Base-by-base conservation (phyloP, 2,888 invertebrate genomes). In the Torymus aiolomorphi region DNA sequence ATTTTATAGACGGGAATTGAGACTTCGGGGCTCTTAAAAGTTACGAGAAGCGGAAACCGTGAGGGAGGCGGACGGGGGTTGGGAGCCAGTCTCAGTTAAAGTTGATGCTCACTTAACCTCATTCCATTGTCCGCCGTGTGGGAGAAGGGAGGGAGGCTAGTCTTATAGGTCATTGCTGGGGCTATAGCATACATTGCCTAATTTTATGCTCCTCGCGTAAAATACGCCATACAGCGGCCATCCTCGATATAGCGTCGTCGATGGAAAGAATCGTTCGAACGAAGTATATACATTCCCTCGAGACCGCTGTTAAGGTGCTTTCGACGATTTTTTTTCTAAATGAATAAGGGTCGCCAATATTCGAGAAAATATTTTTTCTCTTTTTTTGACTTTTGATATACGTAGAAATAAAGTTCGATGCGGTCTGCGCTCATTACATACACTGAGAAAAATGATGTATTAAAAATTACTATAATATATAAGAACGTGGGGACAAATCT, bases 41-140 rank as follows among this genome's bases (percentile, higher is more conserved):
- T 76, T 76, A 66, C 52, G 70, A 76, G 66, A 81, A 76, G 70
- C 80, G 80, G 77, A 81, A 81, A 72, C 70, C 76, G 20, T 62
- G 80, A 78, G 76, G 80, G 72, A 78, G 70, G 59, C 14, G 59
- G 71, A 76, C 61, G 51, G 59, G 24, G 78, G 73, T 69, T n/a
- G 52, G 61, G 71, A 74, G 78, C 75, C 73, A 78, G 74, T 83
- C 82, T 82, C 79, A 81, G 81, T 84, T 84, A 84, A 80, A 83
- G 80, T 85, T 83, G 84, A 86, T 85, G 84, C 80, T 84, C 83
- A 84, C 85, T 86, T 85, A 85, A 86, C 85, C 85, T 76, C 81
- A 76, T 85, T 85, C 81, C 84, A 84, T 84, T 84, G 85, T 85
- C 80, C 71, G 76, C 63, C 78, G 56, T 13, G 31, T 31, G 51